Base-by-base conservation (phyloP, 2,888 invertebrate genomes). In the Cheilosia vernalis region DNA sequence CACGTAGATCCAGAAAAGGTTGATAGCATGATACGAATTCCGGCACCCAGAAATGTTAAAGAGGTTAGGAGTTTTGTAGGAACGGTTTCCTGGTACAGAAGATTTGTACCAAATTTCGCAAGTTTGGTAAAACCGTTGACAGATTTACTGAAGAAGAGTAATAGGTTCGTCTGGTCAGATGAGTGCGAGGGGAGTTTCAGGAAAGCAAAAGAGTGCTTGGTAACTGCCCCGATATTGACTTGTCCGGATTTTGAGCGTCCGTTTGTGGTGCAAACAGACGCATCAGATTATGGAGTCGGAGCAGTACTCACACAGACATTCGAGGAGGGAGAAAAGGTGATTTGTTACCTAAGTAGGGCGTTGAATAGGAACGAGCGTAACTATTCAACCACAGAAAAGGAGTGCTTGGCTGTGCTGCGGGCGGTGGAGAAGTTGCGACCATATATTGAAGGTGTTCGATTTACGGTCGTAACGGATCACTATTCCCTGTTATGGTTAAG, bases 401-500 rank as follows among this genome's bases (percentile, higher is more conserved):
- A 82, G 42, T 78, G 61, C 15, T 51, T 82, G 15, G 82, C 82
- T 1, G 73, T 87, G 9, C 13, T 87, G 3, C 69, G 73, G 63
- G 63, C 83, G 0, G 37, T 79, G 1, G 79, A 84, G 19, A 84
- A 87, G 19, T 77, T 87, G 9, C 5, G 78, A 17, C 56, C 64
- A 1, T 87, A 82, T 13, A 15, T 87, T 4, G 77, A 82, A 13
- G 87, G 87, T 13, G 42, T 33, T 10, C 19, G 24, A 61, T 49
- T 30, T 30, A 30, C 30, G 30, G 30, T 30, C 30, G 30, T 30
- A 9, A 30, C 9, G 1, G 30, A 30, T 27, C 58, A 61, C 42
- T 47, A 72, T 24, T 70, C 60, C 63, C 64, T 84, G n/a, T 51
- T 76, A 21, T 87, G 87, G 87, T 49, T 82, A 7, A 58, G 53